Evolutionary conservation across 1,140 invertebrate species (phyloP).

Genomic region (Solen grandis): DNA sequence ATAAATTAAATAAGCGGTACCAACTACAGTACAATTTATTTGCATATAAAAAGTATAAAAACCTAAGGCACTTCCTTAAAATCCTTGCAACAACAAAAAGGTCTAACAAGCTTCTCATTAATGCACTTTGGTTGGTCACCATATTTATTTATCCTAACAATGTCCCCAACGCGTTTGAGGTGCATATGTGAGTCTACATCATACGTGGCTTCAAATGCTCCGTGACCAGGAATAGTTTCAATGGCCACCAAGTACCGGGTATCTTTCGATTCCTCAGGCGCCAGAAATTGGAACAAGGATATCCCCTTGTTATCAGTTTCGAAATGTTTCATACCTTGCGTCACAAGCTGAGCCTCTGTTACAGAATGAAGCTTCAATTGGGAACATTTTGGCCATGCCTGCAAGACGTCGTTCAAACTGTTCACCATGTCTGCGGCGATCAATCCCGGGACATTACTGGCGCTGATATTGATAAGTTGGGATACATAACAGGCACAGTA

Average conservation of each 20-base stretch:
- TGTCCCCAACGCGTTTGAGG: constrained; percentile 9
- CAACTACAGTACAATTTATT: no score
- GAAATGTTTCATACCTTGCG: background rate
- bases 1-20: no score
- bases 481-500: constrained; percentile 80
- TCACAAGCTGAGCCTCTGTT: background rate
- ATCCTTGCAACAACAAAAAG: constrained; percentile 34
- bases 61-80: no score
- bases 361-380: background rate
- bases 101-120: constrained; percentile 25
- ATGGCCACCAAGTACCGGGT: constrained; percentile 31
- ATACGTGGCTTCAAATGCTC: constrained; percentile 40
- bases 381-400: background rate
- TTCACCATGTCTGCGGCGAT: constrained; percentile 58
- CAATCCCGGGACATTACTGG: background rate
- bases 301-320: constrained; percentile 46
- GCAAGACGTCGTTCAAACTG: constrained; percentile 73
- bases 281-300: constrained; percentile 44
- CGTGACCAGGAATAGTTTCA: constrained; percentile 27
- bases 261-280: constrained; percentile 2
- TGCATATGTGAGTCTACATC: background rate
- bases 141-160: constrained; percentile 42
- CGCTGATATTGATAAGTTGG: constrained; percentile 19
- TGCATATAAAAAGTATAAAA: no score
- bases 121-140: constrained; percentile 37